Percentiles rank a stretch among this genome's conserved stretches.
phyloP scores from a whole-genome alignment of 1,140 invertebrate genomes.

The Trissolcus basalis region DNA sequence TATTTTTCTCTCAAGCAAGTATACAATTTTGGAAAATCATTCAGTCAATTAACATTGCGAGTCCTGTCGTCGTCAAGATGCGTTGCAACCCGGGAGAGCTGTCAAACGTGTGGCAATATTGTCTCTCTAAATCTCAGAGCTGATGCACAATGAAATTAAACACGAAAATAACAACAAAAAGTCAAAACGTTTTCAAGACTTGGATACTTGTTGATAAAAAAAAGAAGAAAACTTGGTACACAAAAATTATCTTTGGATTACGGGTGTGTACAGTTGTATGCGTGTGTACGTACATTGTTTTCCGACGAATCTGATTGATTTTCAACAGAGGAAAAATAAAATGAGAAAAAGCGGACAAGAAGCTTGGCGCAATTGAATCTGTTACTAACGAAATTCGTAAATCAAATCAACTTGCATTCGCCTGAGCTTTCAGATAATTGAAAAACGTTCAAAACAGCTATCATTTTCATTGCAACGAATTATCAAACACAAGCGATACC shows the following conservation, averaged over 20 bases:
- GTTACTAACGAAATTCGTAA: slow-evolving; percentile 14
- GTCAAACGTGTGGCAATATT: slow-evolving; percentile 11
- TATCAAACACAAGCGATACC: slow-evolving; percentile 1
- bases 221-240: slow-evolving; percentile 7
- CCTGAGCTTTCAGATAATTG: slow-evolving; percentile 33
- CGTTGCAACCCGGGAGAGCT: slow-evolving; percentile 10
- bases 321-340: neutral
- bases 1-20: slow-evolving; percentile 16
- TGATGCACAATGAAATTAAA: too few species aligned
- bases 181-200: too few species aligned
- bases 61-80: slow-evolving; percentile 36
- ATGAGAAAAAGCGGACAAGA: slow-evolving; percentile 5
- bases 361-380: slow-evolving; percentile 11
- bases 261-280: slow-evolving; percentile 12
- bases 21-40: neutral
- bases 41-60: slow-evolving; percentile 43
- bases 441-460: slow-evolving; percentile 11
- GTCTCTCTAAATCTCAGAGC: too few species aligned
- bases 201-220: neutral
- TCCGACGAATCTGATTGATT: slow-evolving; percentile 1
- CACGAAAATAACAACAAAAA: too few species aligned
- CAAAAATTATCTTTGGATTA: slow-evolving; percentile 8
- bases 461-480: slow-evolving; percentile 25
- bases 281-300: slow-evolving; percentile 12
- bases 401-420: slow-evolving; percentile 12